Evolutionary conservation across 1,140 invertebrate genomes (phyloP).

Genomic region (Coenobita brevimanus): DNA sequence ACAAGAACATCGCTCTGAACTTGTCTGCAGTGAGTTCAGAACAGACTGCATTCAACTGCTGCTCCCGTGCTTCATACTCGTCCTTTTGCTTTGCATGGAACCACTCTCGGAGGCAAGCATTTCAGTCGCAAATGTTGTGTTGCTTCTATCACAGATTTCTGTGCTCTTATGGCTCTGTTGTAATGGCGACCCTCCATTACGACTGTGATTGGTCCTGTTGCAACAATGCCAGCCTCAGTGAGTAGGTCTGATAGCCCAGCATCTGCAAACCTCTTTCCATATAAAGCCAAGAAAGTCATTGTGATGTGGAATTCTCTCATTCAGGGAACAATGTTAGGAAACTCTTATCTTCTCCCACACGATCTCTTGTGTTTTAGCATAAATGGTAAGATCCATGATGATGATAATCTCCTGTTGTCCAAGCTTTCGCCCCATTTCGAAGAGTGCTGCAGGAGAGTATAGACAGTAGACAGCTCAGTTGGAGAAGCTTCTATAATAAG

Average conservation of each 20-base stretch:
- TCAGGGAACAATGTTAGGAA: background rate
- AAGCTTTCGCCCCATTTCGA: background rate
- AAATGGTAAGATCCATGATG: constrained; percentile 2
- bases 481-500: background rate
- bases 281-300: background rate
- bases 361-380: constrained; percentile 17
- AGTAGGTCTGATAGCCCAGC: background rate
- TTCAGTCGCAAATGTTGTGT: constrained; percentile 8
- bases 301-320: constrained; percentile 3
- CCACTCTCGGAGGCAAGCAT: constrained; percentile 2
- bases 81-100: background rate
- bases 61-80: background rate
- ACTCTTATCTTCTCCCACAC: background rate
- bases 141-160: constrained; percentile 23
- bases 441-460: background rate
- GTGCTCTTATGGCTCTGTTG: constrained; percentile 12
- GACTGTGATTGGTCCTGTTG: background rate
- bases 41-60: background rate
- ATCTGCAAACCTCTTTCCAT: background rate
- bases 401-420: background rate
- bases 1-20: background rate
- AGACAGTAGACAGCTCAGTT: background rate
- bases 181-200: constrained; percentile 1
- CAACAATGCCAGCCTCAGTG: background rate
- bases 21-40: background rate